Percentiles rank a stretch among this genome's conserved stretches.
phyloP scores from a whole-genome alignment of 2,113 vertebrate species.

The Origma solitaria region DNA sequence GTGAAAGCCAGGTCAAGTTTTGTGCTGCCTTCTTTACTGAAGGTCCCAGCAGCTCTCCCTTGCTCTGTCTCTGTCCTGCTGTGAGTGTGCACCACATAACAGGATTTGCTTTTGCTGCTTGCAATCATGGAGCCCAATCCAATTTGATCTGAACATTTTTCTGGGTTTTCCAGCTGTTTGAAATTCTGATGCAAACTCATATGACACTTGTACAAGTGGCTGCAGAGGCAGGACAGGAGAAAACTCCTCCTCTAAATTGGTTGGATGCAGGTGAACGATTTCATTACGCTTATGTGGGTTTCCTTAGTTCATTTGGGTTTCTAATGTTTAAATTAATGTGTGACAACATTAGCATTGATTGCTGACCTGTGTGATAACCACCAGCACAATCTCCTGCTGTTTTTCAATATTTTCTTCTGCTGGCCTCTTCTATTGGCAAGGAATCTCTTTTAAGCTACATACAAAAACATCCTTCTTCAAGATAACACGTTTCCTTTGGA shows the following conservation, averaged over 20 bases:
- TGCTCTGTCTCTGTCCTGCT: not conserved
- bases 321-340: not conserved
- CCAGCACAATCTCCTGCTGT: not conserved
- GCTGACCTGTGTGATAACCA: not conserved
- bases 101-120: not conserved
- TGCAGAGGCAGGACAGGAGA: not conserved
- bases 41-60: not conserved
- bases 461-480: slow-evolving; percentile 1
- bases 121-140: not conserved
- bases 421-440: not conserved
- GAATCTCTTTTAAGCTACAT: not conserved
- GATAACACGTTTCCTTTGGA: slow-evolving; percentile 11
- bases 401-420: not conserved
- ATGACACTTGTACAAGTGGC: not conserved
- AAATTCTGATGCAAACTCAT: not conserved
- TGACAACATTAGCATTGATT: not conserved
- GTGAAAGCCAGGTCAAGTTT: not conserved
- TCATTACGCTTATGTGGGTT: not conserved
- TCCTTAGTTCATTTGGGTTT: not conserved
- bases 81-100: not conserved
- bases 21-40: not conserved
- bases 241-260: not conserved
- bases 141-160: not conserved
- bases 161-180: not conserved
- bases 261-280: not conserved